Evolutionary conservation across 1,140 invertebrate genomes (phyloP).

Genomic region (Lepidurus couesii): DNA sequence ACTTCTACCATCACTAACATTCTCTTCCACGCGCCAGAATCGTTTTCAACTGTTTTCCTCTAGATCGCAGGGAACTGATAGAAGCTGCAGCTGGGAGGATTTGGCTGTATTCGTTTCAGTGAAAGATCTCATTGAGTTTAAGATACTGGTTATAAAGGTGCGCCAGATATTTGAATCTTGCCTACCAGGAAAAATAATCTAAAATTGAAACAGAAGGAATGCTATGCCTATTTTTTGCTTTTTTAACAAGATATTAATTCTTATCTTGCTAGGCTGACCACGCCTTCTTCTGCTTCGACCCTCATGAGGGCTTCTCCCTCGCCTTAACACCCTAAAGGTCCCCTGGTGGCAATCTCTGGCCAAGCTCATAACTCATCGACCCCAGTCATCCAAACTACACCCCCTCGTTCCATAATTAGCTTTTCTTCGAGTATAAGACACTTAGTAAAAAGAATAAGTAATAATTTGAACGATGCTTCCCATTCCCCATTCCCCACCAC

Average conservation of each 20-base stretch:
- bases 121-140: neutral
- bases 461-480: neutral
- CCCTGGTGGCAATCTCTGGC: neutral
- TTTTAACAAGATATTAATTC: neutral
- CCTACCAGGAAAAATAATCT: no score
- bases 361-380: neutral
- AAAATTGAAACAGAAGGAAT: no score
- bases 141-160: neutral
- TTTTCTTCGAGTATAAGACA: neutral
- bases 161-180: neutral
- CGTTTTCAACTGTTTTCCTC: neutral
- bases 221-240: neutral
- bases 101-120: neutral
- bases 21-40: neutral
- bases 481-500: neutral
- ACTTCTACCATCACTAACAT: neutral
- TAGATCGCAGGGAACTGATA: conserved; percentile 6
- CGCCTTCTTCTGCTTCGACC: neutral
- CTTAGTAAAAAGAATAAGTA: conserved; percentile 4
- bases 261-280: neutral
- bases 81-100: neutral
- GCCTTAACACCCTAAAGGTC: neutral
- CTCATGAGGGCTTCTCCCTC: neutral
- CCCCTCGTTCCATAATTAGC: neutral
- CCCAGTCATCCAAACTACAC: neutral